phyloP scores from a whole-genome alignment of 2,888 invertebrate genomes.

The Poecilus cupreus region DNA sequence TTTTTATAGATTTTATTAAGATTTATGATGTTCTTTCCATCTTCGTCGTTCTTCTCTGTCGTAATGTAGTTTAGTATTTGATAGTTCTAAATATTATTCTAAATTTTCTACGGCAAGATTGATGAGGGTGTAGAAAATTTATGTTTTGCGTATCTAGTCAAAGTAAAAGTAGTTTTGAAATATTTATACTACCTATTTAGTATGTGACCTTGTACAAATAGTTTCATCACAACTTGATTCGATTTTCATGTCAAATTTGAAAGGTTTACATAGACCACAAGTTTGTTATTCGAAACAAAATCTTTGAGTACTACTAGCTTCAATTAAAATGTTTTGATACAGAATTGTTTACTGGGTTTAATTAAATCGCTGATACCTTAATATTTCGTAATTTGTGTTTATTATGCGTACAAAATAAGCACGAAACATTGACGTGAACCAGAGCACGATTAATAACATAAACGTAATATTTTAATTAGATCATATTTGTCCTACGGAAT shows the following conservation, averaged over 20 bases:
- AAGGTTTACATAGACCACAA: not conserved
- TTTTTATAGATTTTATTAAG: not conserved
- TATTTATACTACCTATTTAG: not conserved
- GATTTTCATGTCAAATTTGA: conserved; percentile 31
- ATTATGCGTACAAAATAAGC: conserved; percentile 12
- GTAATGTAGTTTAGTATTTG: too few relatives aligned
- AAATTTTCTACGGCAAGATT: too few relatives aligned
- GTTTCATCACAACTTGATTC: conserved; percentile 10
- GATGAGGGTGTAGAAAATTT: too few relatives aligned
- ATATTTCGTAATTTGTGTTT: conserved; percentile 15
- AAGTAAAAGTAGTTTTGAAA: conserved; percentile 18
- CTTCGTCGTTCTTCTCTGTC: not conserved
- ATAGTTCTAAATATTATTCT: too few relatives aligned
- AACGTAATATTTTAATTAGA: conserved; percentile 31
- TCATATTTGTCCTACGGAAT: conserved; percentile 2
- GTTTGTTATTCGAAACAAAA: conserved; percentile 12
- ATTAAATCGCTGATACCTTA: not conserved
- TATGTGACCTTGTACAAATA: conserved; percentile 13
- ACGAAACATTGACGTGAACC: conserved; percentile 4
- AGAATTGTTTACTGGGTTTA: too few relatives aligned
- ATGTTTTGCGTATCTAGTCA: not conserved
- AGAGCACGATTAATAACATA: conserved; percentile 14
- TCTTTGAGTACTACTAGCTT: too few relatives aligned
- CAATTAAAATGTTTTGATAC: too few relatives aligned
- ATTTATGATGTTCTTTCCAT: not conserved